Percentiles rank a stretch among this genome's conserved stretches.
These are phyloP conservation scores for Mixornis gularis DNA, from an alignment of 2,113 vertebrate genomes.

Conservation along the genomic window DNA sequence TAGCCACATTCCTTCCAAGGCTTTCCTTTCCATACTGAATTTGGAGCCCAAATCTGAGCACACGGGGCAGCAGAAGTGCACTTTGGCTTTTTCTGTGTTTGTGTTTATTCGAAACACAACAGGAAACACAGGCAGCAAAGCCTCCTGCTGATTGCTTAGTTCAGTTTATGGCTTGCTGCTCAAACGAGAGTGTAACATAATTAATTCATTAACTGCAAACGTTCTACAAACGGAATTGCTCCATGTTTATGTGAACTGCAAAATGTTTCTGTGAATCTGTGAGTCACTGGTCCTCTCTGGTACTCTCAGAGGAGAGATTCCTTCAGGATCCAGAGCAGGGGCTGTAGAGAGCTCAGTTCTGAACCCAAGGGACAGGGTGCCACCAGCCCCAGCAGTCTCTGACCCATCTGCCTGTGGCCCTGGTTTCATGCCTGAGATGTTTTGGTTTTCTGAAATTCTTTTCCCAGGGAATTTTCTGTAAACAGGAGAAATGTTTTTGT, in stretches of 20 bases:
- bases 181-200: neutral
- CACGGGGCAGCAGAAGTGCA: neutral
- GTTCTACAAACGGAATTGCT: neutral
- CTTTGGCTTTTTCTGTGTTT: neutral
- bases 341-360: neutral
- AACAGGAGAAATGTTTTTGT: no score
- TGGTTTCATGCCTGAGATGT: no score
- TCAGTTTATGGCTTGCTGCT: neutral
- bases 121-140: neutral
- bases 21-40: neutral
- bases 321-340: neutral
- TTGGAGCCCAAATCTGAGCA: neutral
- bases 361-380: neutral
- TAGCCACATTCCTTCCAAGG: neutral
- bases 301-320: neutral
- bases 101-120: neutral
- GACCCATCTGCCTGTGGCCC: neutral
- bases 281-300: neutral
- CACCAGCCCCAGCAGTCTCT: neutral
- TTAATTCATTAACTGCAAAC: slow-evolving; percentile 19
- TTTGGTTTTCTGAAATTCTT: no score
- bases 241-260: neutral
- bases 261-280: neutral
- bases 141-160: neutral
- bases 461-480: no score